Evolutionary conservation across 2,113 vertebrate species (phyloP).

Genomic region (Nematolebias whitei): DNA sequence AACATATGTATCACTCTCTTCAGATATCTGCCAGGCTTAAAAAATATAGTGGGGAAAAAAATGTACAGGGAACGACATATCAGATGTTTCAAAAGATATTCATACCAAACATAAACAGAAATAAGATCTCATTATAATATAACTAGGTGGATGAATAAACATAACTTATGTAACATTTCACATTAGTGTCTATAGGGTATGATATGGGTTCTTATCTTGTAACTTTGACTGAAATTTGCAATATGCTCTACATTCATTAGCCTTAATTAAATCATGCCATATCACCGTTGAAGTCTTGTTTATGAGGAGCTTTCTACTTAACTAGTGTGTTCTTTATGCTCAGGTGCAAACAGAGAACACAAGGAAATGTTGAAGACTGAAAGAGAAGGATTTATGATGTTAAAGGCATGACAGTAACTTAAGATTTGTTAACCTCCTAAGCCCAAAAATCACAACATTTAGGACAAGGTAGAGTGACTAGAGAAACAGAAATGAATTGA

Average conservation of each 20-base stretch:
- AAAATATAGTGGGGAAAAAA: too few species aligned
- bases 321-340: slow-evolving; percentile 30
- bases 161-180: too few species aligned
- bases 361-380: not conserved
- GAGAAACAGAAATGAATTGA: slow-evolving; percentile 3
- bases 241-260: not conserved
- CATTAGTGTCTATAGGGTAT: not conserved
- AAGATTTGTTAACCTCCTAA: slow-evolving; percentile 14
- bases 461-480: not conserved
- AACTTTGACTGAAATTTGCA: not conserved
- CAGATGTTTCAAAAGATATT: too few species aligned
- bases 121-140: too few species aligned
- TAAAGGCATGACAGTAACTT: slow-evolving; percentile 2
- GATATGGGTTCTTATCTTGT: not conserved
- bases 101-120: too few species aligned
- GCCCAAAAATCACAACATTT: slow-evolving; percentile 7
- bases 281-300: slow-evolving; percentile 33
- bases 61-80: too few species aligned
- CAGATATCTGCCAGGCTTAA: too few species aligned
- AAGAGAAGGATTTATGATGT: not conserved
- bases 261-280: slow-evolving; percentile 29
- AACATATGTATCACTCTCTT: too few species aligned
- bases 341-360: slow-evolving; percentile 6
- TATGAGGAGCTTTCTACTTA: slow-evolving; percentile 12
- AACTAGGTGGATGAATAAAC: too few species aligned